Conservation (phyloP, 1,140 invertebrate species). For the Saccostrea cuccullata region DNA sequence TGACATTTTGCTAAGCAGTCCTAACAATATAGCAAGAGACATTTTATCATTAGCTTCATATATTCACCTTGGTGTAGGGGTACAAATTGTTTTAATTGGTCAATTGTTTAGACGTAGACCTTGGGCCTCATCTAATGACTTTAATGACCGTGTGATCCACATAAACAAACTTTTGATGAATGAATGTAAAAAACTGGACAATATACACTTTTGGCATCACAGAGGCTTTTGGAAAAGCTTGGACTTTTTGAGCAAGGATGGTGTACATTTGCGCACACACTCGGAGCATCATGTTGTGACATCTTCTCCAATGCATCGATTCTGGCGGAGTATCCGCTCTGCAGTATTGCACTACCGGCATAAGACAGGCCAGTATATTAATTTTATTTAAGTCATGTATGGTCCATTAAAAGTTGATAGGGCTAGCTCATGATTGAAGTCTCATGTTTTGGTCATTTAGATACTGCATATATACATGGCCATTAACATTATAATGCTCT, state of each 20-base stretch:
- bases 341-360: neutral
- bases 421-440: too few species aligned
- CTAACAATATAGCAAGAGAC: neutral
- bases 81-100: neutral
- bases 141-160: neutral
- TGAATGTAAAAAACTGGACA: neutral
- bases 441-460: too few species aligned
- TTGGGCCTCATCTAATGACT: neutral
- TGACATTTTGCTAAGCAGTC: neutral
- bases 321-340: neutral
- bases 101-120: neutral
- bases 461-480: too few species aligned
- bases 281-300: neutral
- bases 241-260: neutral
- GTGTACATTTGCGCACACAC: too few species aligned
- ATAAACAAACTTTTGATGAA: neutral
- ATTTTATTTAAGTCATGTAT: too few species aligned
- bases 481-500: too few species aligned
- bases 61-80: neutral
- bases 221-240: neutral
- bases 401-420: too few species aligned
- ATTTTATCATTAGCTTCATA: neutral
- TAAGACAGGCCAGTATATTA: neutral
- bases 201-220: too few species aligned
- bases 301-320: constrained; percentile 3